These are phyloP conservation scores for Anadara kagoshimensis DNA, from an alignment of 1,140 invertebrate species.

Conservation along the genomic window DNA sequence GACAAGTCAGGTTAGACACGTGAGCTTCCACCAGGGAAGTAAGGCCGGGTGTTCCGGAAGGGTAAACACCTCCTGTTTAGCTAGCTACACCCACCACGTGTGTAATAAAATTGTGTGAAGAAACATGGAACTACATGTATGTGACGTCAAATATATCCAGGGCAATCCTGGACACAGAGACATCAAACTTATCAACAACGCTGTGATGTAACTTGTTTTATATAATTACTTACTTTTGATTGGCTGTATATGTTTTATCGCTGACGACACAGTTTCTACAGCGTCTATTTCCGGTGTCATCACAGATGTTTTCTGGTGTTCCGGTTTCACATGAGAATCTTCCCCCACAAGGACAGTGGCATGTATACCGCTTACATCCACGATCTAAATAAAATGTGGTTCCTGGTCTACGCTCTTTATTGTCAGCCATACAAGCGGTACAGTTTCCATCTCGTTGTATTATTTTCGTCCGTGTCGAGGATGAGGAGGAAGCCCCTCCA, in stretches of 20 bases:
- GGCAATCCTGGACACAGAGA: too few species aligned
- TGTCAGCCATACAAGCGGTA: slow-evolving; percentile 11
- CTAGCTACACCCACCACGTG: too few species aligned
- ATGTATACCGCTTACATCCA: slow-evolving; percentile 36
- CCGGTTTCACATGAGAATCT: slow-evolving; percentile 27
- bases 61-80: too few species aligned
- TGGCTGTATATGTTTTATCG: not conserved
- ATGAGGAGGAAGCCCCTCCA: not conserved
- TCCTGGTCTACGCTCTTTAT: slow-evolving; percentile 9
- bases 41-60: too few species aligned
- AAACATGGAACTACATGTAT: too few species aligned
- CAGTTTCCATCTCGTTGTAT: slow-evolving; percentile 14
- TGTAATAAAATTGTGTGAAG: too few species aligned
- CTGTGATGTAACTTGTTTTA: not conserved
- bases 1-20: too few species aligned
- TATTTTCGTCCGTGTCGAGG: not conserved
- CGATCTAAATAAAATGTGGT: slow-evolving; percentile 23
- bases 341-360: slow-evolving; percentile 35
- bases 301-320: slow-evolving; percentile 30
- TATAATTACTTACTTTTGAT: not conserved
- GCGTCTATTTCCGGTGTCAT: slow-evolving; percentile 6
- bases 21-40: too few species aligned
- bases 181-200: not conserved
- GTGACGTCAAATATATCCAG: too few species aligned
- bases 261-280: not conserved